phyloP scores from a whole-genome alignment of 2,888 invertebrate genomes.

The Parasteatoda lunata region DNA sequence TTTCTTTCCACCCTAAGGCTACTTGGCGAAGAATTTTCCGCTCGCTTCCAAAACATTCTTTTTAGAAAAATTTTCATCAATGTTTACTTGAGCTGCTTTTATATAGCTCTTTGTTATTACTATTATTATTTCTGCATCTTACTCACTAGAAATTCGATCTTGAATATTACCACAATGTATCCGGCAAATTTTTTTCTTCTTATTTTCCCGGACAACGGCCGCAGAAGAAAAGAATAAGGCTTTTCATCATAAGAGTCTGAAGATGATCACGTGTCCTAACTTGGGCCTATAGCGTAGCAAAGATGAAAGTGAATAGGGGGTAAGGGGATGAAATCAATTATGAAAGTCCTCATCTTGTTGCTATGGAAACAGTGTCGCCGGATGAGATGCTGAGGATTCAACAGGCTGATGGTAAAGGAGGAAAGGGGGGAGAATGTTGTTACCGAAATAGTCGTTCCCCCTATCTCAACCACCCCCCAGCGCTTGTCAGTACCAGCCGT shows the following conservation, averaged over 20 bases:
- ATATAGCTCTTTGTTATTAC: constrained; percentile 11
- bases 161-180: not conserved
- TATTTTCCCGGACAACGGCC: not conserved
- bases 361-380: constrained; percentile 52
- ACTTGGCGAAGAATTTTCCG: not conserved
- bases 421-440: not conserved
- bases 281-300: constrained; percentile 22
- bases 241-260: constrained; percentile 16
- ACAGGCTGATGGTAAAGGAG: constrained; percentile 50
- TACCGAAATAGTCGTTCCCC: not conserved
- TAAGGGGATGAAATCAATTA: constrained; percentile 50
- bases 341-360: constrained; percentile 62
- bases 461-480: not conserved
- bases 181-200: not conserved
- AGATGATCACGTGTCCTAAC: constrained; percentile 31
- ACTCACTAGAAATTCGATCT: not conserved
- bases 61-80: not conserved
- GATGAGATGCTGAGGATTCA: constrained; percentile 52
- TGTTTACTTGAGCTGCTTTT: constrained; percentile 6
- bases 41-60: not conserved
- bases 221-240: not conserved
- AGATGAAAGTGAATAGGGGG: constrained; percentile 28
- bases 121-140: constrained; percentile 9
- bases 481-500: constrained; percentile 50
- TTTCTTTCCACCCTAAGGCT: no score